A percentile compares a stretch with the other conserved stretches of the same genome.
These are phyloP conservation scores for Ischnura elegans DNA, from an alignment of 2,888 invertebrate genomes.

Conservation along the genomic window DNA sequence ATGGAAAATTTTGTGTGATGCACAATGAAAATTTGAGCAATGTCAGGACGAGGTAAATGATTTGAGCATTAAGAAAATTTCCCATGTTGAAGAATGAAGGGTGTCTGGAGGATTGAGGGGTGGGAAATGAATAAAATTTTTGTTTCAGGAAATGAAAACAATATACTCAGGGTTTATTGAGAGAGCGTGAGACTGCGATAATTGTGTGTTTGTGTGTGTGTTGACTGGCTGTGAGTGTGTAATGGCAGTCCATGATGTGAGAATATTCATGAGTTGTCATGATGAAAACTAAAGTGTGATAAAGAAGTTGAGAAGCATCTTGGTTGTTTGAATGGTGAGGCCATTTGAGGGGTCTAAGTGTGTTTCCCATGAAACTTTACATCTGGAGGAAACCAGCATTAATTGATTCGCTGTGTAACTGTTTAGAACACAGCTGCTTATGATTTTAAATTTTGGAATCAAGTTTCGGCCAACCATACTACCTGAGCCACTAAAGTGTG, in stretches of 20 bases:
- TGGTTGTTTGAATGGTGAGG: constrained; percentile 33
- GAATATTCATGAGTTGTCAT: constrained; percentile 41
- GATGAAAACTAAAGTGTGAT: constrained; percentile 59
- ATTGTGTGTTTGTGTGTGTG: constrained; percentile 61
- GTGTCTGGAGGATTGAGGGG: not conserved
- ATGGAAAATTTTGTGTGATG: constrained; percentile 48
- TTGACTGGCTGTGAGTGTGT: constrained; percentile 33
- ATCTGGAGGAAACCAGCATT: constrained; percentile 57
- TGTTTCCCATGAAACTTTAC: constrained; percentile 58
- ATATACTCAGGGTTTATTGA: constrained; percentile 67
- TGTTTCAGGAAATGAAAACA: constrained; percentile 64
- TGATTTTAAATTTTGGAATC: constrained; percentile 42
- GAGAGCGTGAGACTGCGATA: constrained; percentile 62
- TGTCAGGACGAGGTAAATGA: not conserved
- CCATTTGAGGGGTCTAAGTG: constrained; percentile 40
- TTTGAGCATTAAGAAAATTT: constrained; percentile 34
- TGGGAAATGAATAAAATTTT: constrained; percentile 49
- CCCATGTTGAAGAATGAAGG: not conserved
- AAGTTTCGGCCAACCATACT: constrained; percentile 29
- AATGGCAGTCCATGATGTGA: constrained; percentile 65
- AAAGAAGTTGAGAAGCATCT: constrained; percentile 64
- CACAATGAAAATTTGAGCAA: constrained; percentile 33
- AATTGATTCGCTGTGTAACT: constrained; percentile 4
- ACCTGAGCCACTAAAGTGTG: constrained; percentile 30
- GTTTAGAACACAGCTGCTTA: constrained; percentile 24